These are phyloP conservation scores for Torymus auratus DNA, from an alignment of 2,888 invertebrate genomes.

Conservation along the genomic window DNA sequence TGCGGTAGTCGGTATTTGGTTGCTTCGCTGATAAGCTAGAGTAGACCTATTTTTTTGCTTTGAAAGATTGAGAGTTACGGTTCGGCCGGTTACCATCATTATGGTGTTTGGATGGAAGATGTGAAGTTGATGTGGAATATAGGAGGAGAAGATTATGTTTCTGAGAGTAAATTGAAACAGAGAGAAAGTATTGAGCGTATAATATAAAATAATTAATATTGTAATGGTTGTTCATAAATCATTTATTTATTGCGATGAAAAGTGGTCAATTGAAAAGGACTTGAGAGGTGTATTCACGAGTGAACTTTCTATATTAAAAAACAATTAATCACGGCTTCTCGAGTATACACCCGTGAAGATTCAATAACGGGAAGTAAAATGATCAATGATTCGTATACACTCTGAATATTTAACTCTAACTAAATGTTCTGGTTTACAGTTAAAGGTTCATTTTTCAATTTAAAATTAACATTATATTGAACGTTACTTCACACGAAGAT, in stretches of 20 bases:
- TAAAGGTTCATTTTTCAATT: conserved; percentile 24
- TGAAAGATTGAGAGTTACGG: too few species aligned
- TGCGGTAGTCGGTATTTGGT: too few species aligned
- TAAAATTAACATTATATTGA: conserved; percentile 7
- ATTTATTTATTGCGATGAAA: background rate
- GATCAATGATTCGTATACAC: conserved; percentile 42
- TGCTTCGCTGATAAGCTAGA: too few species aligned
- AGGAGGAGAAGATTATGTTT: too few species aligned
- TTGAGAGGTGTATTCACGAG: conserved; percentile 12
- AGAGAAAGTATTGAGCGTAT: background rate
- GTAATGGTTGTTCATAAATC: background rate
- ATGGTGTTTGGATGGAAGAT: too few species aligned
- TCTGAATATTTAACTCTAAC: conserved; percentile 4
- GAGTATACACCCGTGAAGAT: conserved; percentile 39
- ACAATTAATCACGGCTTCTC: conserved; percentile 52
- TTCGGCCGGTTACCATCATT: too few species aligned
- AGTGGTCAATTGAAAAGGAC: conserved; percentile 8
- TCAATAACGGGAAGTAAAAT: conserved; percentile 51
- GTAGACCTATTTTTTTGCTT: too few species aligned
- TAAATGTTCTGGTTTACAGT: conserved; percentile 1
- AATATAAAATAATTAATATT: background rate
- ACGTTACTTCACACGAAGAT: background rate
- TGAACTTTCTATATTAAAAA: conserved; percentile 51
- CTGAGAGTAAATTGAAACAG: too few species aligned
- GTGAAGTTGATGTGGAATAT: too few species aligned